Percentiles rank a stretch among this genome's conserved stretches.
Evolutionary conservation across 2,888 invertebrate species (phyloP).

Genomic region (Calliopum simillimum): DNA sequence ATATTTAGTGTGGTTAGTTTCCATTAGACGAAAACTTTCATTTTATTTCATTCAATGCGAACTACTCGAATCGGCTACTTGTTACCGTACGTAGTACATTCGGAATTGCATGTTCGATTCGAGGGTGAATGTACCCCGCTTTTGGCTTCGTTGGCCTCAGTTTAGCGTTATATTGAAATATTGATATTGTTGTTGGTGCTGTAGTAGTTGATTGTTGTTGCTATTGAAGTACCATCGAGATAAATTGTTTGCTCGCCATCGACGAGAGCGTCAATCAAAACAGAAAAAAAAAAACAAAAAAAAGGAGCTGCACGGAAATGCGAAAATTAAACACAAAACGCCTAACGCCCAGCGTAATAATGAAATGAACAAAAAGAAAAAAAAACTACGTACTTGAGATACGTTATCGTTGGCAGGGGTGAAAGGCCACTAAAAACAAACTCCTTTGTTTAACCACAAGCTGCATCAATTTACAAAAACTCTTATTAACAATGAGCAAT

Average conservation of each 20-base stretch:
- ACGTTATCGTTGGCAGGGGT: too few species aligned
- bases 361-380: too few species aligned
- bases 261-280: conserved; percentile 55
- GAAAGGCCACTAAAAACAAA: too few species aligned
- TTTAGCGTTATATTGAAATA: too few species aligned
- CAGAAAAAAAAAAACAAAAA: conserved; percentile 55
- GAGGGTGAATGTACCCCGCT: conserved; percentile 26
- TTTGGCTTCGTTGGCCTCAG: background rate
- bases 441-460: too few species aligned
- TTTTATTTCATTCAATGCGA: too few species aligned
- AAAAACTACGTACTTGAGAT: too few species aligned
- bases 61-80: too few species aligned
- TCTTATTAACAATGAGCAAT: too few species aligned
- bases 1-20: conserved; percentile 21
- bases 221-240: conserved; percentile 48
- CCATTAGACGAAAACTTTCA: background rate
- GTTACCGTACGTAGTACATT: background rate
- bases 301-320: conserved; percentile 55
- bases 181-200: too few species aligned
- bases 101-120: background rate
- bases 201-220: conserved; percentile 39
- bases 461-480: too few species aligned
- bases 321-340: conserved; percentile 57
- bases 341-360: conserved; percentile 4
- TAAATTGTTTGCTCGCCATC: conserved; percentile 48